Evolutionary conservation across 2,797 vertebrate genomes (phyloP).

Genomic region (Darevskia nairensis): DNA sequence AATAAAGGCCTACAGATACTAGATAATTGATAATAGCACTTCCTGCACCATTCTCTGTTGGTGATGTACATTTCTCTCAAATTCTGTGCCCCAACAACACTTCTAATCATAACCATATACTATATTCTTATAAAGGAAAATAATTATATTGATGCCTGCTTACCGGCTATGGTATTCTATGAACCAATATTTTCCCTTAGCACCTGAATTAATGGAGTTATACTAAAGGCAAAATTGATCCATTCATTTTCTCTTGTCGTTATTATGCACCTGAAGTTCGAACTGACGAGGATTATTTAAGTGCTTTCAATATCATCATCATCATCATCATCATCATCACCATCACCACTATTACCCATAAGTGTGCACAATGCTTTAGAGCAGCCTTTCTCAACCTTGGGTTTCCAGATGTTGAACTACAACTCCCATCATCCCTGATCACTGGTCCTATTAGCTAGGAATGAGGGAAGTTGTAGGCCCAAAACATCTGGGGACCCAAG

Average conservation of each 20-base stretch:
- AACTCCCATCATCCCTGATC: too few relatives aligned
- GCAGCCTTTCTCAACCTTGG: too few relatives aligned
- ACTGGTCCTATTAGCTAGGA: too few relatives aligned
- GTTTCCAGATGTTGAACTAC: too few relatives aligned
- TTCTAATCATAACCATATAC: neutral
- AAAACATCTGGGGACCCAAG: too few relatives aligned
- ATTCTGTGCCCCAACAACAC: neutral
- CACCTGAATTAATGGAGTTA: slow-evolving; percentile 1
- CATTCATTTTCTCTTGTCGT: neutral
- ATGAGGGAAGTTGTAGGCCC: too few relatives aligned
- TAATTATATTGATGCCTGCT: neutral
- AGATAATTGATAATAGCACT: neutral
- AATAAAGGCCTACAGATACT: neutral
- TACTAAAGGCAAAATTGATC: neutral
- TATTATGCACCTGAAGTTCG: neutral
- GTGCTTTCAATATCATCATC: neutral
- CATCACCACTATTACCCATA: neutral
- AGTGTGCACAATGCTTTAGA: neutral
- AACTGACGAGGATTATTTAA: neutral
- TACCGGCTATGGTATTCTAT: neutral
- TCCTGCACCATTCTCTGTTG: neutral
- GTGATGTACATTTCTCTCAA: neutral
- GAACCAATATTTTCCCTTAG: neutral
- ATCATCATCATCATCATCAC: neutral
- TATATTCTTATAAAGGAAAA: neutral